phyloP scores from a whole-genome alignment of 2,797 vertebrate species.

The Lacerta bilineata region DNA sequence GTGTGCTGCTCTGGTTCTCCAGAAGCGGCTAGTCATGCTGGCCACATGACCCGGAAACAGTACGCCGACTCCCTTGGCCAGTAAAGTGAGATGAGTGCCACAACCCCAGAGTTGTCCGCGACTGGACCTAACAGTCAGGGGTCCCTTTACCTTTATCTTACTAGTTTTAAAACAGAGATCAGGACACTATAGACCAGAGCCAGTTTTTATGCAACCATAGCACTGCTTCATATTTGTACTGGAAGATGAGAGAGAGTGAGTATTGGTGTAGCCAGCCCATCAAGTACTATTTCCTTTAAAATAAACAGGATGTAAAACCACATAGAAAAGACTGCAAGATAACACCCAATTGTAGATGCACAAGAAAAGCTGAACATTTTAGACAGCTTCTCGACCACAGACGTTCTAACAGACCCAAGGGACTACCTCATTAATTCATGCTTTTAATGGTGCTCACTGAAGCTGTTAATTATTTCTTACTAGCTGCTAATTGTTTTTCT shows the following conservation, averaged over 20 bases:
- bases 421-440: conserved; percentile 70
- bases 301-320: conserved; percentile 45
- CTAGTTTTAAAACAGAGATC: neutral
- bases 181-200: neutral
- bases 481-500: conserved; percentile 74
- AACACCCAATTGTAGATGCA: conserved; percentile 41
- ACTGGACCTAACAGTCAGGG: too few species aligned
- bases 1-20: too few species aligned
- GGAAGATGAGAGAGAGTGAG: neutral
- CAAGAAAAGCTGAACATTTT: conserved; percentile 34
- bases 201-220: neutral
- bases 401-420: conserved; percentile 60
- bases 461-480: conserved; percentile 75
- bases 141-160: neutral
- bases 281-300: conserved; percentile 51
- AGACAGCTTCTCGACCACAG: conserved; percentile 25
- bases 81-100: too few species aligned
- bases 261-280: conserved; percentile 16
- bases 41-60: too few species aligned
- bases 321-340: conserved; percentile 42
- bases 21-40: too few species aligned
- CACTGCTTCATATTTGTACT: neutral
- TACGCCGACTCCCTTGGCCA: too few species aligned
- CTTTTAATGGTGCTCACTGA: conserved; percentile 70
- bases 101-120: too few species aligned